Conservation (phyloP, 1,140 invertebrate species). For the Gryllus bimaculatus region DNA sequence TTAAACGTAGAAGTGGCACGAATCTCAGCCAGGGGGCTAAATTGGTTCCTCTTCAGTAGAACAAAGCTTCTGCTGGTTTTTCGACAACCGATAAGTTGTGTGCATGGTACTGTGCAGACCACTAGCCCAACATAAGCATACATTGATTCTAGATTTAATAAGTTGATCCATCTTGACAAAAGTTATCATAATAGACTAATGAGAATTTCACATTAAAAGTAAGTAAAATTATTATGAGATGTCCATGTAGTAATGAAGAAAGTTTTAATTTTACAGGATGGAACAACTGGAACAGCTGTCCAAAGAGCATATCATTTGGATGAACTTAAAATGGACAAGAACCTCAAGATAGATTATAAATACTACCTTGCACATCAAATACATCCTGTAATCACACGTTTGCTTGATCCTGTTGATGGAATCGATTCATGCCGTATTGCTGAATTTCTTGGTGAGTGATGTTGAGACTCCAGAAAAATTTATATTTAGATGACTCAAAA, state of each 20-base stretch:
- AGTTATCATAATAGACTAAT: background rate
- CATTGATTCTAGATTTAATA: background rate
- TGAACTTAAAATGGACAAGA: slow-evolving; percentile 61
- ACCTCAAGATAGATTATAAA: slow-evolving; percentile 64
- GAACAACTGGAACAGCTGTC: slow-evolving; percentile 46
- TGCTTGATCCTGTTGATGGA: slow-evolving; percentile 93
- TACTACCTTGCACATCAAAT: slow-evolving; percentile 85
- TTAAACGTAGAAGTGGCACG: too few relatives aligned
- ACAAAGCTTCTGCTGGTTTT: too few relatives aligned
- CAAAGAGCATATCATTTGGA: slow-evolving; percentile 92
- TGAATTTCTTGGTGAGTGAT: slow-evolving; percentile 63
- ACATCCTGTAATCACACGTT: slow-evolving; percentile 85
- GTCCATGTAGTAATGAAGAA: background rate
- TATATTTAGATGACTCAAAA: background rate
- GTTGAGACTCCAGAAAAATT: background rate
- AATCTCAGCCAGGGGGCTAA: too few relatives aligned
- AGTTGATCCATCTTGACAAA: background rate
- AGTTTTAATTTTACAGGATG: background rate
- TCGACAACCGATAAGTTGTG: background rate
- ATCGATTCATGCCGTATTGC: slow-evolving; percentile 84
- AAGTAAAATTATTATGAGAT: background rate
- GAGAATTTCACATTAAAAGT: background rate
- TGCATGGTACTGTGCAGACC: background rate
- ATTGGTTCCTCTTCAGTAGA: too few relatives aligned
- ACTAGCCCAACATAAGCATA: background rate